Evolutionary conservation across 1,140 invertebrate genomes (phyloP), one percentile per base, ranked within the genome.

Genomic region (Saccostrea glomerata): DNA sequence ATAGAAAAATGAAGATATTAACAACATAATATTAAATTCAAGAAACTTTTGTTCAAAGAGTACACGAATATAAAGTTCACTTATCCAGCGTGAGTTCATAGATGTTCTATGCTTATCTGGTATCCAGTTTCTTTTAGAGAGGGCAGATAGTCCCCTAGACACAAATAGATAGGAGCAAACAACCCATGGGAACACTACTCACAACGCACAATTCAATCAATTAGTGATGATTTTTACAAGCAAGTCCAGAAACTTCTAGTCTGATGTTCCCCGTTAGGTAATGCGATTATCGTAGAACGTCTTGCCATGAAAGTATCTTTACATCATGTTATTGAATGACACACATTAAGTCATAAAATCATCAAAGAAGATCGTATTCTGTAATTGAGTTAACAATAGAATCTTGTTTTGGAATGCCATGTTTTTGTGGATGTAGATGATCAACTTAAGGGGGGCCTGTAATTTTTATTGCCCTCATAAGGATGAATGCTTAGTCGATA

Each of bases 351-450:
- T n/a, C 60, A 77, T 30, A 77, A 77, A 77, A 77, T 77, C 70
- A 30, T 77, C 70, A 77, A 77, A 77, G 70, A 77, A 25, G 13
- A 77, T 77, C 25, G 12, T 77, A 77, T 30, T 77, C 25, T 30
- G 3, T 77, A 77, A 77, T 77, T 77, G 70, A 11, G 70, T 77
- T 77, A 77, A 77, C 70, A 36, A 77, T 25, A 77, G 25, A 77
- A 25, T 77, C 25, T 3, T 77, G 23, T 77, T 40, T 77, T 12
- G 70, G 70, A 77, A 77, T 77, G 25, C 30, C 25, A 77, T 66
- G 60, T 25, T 77, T 77, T 77, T 77, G 70, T 77, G 11, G 70
- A 36, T 77, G 70, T 77, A 77, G 70, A 77, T 77, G 70, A 77
- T 77, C 70, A 77, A 15, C 13, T 30, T 30, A 73, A 15, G 23